Percentiles rank a stretch among this genome's conserved stretches.
These are phyloP conservation scores for Echinometra lucunter DNA, from an alignment of 53 echinoderm and acorn worm species.

Conservation along the genomic window DNA sequence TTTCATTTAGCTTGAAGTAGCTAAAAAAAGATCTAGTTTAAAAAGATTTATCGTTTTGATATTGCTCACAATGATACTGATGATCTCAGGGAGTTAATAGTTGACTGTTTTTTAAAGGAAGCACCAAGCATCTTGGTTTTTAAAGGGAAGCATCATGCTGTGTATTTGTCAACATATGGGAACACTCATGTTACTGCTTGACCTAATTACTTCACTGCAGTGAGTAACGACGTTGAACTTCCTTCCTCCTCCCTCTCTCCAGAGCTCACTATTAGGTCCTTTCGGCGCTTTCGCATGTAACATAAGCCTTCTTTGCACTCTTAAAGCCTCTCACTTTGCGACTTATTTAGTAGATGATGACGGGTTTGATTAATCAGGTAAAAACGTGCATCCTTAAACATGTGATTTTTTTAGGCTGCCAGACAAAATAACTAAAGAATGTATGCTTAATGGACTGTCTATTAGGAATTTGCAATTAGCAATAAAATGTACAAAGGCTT, in stretches of 20 bases:
- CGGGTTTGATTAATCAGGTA: constrained; percentile 7
- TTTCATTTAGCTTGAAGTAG: too few relatives aligned
- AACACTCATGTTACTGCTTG: constrained; percentile 22
- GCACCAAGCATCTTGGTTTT: constrained; percentile 20
- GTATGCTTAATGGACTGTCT: not conserved
- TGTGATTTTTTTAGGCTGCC: not conserved
- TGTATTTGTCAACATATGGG: constrained; percentile 14
- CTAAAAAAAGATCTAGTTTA: too few relatives aligned
- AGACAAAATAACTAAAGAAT: not conserved
- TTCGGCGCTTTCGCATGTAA: not conserved
- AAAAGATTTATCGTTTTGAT: not conserved
- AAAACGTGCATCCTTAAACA: constrained; percentile 4
- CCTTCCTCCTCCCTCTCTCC: not conserved
- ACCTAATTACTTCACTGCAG: constrained; percentile 24
- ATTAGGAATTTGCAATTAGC: not conserved
- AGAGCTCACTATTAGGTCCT: not conserved
- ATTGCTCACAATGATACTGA: not conserved
- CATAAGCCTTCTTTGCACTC: not conserved
- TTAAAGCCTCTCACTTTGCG: not conserved
- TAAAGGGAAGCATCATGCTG: constrained; percentile 41
- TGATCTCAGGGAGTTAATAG: not conserved
- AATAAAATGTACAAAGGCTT: not conserved
- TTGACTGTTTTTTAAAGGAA: constrained; percentile 21
- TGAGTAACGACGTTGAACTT: constrained; percentile 45
- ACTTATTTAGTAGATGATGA: not conserved